These are phyloP conservation scores for Seira ritae DNA, from an alignment of 2,888 invertebrate species.

Conservation along the genomic window DNA sequence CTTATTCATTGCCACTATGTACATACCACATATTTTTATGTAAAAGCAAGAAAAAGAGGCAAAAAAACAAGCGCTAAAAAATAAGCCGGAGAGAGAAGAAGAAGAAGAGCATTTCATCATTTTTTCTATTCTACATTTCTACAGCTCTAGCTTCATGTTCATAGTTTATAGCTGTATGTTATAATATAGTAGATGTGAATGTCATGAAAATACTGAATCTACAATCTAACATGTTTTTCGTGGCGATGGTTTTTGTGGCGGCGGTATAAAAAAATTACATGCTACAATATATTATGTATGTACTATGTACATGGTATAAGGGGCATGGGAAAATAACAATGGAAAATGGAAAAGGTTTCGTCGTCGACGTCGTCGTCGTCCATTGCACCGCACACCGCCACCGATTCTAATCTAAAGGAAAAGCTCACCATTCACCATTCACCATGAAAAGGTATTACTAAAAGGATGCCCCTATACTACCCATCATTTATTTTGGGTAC, in stretches of 20 bases:
- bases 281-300: too few relatives aligned
- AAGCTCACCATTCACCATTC: not conserved
- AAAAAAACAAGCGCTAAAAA: not conserved
- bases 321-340: not conserved
- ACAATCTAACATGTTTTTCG: slow-evolving; percentile 2
- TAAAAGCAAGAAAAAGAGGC: not conserved
- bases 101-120: not conserved
- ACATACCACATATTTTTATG: too few relatives aligned
- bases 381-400: slow-evolving; percentile 7
- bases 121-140: not conserved
- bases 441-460: not conserved
- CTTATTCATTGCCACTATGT: too few relatives aligned
- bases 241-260: slow-evolving; percentile 2
- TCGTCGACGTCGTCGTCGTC: too few relatives aligned
- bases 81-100: not conserved
- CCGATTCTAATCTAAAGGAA: slow-evolving; percentile 5
- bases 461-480: too few relatives aligned
- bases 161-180: too few relatives aligned
- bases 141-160: too few relatives aligned
- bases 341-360: not conserved
- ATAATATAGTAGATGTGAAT: not conserved
- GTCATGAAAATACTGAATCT: too few relatives aligned
- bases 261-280: too few relatives aligned
- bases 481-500: too few relatives aligned
- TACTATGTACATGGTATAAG: not conserved